phyloP scores from a whole-genome alignment of 35 echinoderm and acorn worm species.

The Strongylocentrotus purpuratus region DNA sequence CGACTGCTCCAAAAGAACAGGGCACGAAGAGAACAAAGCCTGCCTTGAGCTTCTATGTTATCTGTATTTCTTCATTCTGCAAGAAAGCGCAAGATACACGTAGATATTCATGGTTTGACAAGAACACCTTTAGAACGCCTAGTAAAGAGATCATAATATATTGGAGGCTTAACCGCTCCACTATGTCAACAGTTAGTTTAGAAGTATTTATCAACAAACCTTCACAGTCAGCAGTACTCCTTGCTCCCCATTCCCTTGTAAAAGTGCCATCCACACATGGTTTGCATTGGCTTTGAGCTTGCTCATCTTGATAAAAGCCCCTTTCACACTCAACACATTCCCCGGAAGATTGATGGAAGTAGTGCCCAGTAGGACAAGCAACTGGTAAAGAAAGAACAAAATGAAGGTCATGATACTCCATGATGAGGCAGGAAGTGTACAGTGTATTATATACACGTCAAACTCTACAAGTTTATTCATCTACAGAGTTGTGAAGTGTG shows the following conservation, averaged over 20 bases:
- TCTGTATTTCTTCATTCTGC: background rate
- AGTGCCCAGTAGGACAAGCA: slow-evolving; percentile 30
- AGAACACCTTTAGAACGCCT: background rate
- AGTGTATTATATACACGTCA: no score
- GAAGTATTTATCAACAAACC: background rate
- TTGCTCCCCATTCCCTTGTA: background rate
- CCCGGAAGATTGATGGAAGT: background rate
- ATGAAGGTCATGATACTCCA: background rate
- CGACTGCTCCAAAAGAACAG: no score
- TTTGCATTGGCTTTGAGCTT: slow-evolving; percentile 45
- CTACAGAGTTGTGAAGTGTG: no score
- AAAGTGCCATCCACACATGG: slow-evolving; percentile 39
- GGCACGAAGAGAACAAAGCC: no score
- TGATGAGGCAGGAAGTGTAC: no score
- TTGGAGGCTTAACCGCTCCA: background rate
- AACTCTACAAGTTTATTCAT: no score
- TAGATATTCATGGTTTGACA: background rate
- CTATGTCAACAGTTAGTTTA: background rate
- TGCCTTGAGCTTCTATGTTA: background rate
- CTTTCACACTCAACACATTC: slow-evolving; percentile 18
- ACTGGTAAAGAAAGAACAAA: background rate
- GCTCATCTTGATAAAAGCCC: slow-evolving; percentile 38
- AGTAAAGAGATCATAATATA: background rate
- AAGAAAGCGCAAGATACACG: background rate
- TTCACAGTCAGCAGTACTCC: background rate